Evolutionary conservation across 2,113 vertebrate species (phyloP).

Genomic region (Tor tambroides): DNA sequence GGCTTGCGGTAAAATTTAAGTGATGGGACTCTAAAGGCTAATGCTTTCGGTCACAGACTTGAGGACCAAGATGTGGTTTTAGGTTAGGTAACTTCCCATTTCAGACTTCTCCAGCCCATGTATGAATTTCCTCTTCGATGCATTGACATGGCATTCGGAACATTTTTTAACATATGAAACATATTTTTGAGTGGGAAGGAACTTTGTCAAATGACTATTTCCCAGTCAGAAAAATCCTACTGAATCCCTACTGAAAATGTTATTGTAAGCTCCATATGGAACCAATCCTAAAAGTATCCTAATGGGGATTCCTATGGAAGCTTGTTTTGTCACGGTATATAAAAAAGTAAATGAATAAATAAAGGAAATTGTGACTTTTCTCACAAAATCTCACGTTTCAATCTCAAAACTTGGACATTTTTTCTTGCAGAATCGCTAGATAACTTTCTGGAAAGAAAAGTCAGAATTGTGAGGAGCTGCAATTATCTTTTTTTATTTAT

Average conservation of each 20-base stretch:
- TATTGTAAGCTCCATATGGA: background rate
- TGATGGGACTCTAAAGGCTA: conserved; percentile 24
- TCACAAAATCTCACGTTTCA: no score
- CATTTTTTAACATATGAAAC: background rate
- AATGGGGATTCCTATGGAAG: background rate
- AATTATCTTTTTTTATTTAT: no score
- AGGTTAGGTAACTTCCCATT: background rate
- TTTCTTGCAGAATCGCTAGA: no score
- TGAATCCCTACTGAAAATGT: background rate
- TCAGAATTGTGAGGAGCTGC: no score
- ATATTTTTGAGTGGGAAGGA: background rate
- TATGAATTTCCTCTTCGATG: background rate
- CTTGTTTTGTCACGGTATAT: background rate
- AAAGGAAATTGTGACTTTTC: no score
- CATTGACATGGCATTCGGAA: background rate
- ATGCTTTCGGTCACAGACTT: conserved; percentile 4
- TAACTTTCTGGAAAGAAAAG: no score
- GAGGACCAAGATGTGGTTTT: background rate
- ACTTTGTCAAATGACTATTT: background rate
- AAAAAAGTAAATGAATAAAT: no score
- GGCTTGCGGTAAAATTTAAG: conserved; percentile 9
- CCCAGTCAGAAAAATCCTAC: background rate
- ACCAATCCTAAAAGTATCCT: background rate
- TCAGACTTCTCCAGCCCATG: background rate
- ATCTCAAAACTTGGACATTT: no score